Evolutionary conservation across 2,888 invertebrate species (phyloP), one percentile per base, ranked within the genome.

Genomic region (Margaritifera margaritifera): DNA sequence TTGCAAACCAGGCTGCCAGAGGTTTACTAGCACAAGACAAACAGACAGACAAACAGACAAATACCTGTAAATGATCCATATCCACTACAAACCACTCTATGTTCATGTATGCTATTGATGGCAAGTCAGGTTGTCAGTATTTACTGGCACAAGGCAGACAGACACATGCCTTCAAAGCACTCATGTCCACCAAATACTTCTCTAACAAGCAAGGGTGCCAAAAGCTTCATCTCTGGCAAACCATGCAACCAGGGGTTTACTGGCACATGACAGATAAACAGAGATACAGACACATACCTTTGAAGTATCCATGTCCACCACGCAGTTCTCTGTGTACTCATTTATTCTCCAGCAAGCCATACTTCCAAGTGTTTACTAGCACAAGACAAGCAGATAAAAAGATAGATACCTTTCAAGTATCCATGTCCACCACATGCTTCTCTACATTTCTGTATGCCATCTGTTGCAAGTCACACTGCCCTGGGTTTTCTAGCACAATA

Each of bases 361-460:
- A 2, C 42, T 42, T 2, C 42, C 15, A 8, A 8, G 31, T 31
- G 31, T 31, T 31, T 31, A 31, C 31, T 31, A 42, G 42, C 15
- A 42, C 42, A 11, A 42, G 25, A 59, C 27, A 8, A 62, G 25
- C 51, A 54, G 24, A 15, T 27, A 20, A n/a, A 19, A 25, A 20
- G 27, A 20, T n/a, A 20, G 24, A 52, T 74, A 92, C 93, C 92
- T 91, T 93, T 93, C 60, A 95, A 91, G 87, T 97, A 98, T 0
- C 98, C 98, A 90, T 98, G 98, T 11, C 98, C 98, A 4, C 97
- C 98, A 87, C 97, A 97, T 0, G 96, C 94, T 90, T 98, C 98
- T 70, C 98, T 91, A 83, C 96, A 96, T 90, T 96, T 95, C 91
- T 98, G 97, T 75, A 98, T 94, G 24, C 93, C 95, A 90, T 96